phyloP scores from a whole-genome alignment of 1,140 invertebrate genomes.

The Drosophila repletoides region DNA sequence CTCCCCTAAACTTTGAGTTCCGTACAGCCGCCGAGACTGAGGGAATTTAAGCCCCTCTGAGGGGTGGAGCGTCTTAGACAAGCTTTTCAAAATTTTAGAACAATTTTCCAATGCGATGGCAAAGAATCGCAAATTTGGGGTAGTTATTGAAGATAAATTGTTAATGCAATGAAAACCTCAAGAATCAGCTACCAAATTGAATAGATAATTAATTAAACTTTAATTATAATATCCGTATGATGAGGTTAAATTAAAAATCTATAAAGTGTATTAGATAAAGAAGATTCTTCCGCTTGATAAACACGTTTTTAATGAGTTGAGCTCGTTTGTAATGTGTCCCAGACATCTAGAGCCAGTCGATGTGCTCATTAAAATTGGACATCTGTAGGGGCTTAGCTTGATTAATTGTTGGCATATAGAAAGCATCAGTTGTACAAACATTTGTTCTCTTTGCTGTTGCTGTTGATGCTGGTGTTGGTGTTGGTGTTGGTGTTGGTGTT shows the following conservation, averaged over 20 bases:
- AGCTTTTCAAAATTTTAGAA: no score
- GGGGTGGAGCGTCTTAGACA: no score
- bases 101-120: no score
- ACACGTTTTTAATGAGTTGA: slow-evolving; percentile 7
- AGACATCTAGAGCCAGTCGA: slow-evolving; percentile 25
- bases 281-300: not conserved
- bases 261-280: no score
- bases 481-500: slow-evolving; percentile 27
- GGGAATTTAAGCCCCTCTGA: no score
- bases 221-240: no score
- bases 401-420: slow-evolving; percentile 33
- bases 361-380: slow-evolving; percentile 44
- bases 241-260: not conserved
- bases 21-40: no score
- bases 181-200: no score
- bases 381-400: slow-evolving; percentile 25
- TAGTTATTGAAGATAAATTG: no score
- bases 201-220: slow-evolving; percentile 2
- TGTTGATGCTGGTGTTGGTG: slow-evolving; percentile 1
- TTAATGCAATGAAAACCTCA: no score
- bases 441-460: slow-evolving; percentile 3
- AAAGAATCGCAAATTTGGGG: no score
- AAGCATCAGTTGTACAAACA: slow-evolving; percentile 50
- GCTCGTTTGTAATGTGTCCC: slow-evolving; percentile 32
- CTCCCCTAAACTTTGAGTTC: no score